Conservation (phyloP, 1,140 invertebrate species). For the Procambarus virginalis region DNA sequence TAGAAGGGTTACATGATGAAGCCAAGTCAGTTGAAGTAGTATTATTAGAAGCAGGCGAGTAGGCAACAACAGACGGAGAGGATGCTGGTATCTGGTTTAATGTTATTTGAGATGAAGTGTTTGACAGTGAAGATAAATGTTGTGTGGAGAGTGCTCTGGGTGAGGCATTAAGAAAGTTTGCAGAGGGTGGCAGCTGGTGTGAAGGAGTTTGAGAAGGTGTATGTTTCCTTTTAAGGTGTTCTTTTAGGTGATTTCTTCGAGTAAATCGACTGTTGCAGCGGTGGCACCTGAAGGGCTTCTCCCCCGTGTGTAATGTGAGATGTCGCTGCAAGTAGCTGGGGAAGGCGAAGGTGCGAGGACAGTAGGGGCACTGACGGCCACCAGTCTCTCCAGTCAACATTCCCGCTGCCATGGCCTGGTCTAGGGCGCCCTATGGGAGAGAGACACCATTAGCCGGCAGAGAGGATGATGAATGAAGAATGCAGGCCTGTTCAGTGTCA, state of each 20-base stretch:
- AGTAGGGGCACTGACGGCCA: constrained; percentile 59
- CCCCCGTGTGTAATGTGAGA: constrained; percentile 72
- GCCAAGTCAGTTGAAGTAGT: not conserved
- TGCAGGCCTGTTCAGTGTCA: not conserved
- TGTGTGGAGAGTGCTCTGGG: not conserved
- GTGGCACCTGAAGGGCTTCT: constrained; percentile 73
- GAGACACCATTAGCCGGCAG: constrained; percentile 40
- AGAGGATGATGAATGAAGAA: constrained; percentile 9
- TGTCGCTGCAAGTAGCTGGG: constrained; percentile 70
- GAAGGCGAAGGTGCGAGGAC: constrained; percentile 63
- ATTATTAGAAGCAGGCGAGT: not conserved
- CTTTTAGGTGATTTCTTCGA: constrained; percentile 59
- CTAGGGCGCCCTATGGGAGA: constrained; percentile 52
- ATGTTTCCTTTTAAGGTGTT: constrained; percentile 60
- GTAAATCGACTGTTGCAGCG: constrained; percentile 68
- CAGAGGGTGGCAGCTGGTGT: not conserved
- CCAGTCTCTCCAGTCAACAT: constrained; percentile 30
- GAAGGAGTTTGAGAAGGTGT: not conserved
- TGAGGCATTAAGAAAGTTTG: not conserved
- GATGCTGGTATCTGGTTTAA: not conserved
- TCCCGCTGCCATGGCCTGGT: constrained; percentile 36
- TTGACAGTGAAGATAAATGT: not conserved
- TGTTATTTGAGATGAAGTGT: not conserved
- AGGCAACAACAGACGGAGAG: not conserved
- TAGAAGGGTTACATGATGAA: not conserved